These are phyloP conservation scores for Sarcophaga rosellei DNA, from an alignment of 2,888 invertebrate species.

Conservation along the genomic window DNA sequence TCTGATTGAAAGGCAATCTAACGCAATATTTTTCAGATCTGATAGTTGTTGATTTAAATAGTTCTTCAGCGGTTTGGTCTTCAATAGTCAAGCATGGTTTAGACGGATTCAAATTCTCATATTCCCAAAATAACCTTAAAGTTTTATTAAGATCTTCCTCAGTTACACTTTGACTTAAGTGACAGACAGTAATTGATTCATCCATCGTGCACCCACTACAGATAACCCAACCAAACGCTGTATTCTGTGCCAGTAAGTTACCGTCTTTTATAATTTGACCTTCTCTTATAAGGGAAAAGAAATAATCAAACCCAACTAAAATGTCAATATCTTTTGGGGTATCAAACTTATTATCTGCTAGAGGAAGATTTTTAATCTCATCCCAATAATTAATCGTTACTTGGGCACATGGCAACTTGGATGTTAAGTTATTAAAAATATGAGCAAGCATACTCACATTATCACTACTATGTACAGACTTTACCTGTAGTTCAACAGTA, in stretches of 20 bases:
- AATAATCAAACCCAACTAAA: conserved; percentile 37
- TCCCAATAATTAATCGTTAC: conserved; percentile 33
- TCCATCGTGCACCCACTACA: conserved; percentile 23
- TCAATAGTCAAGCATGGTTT: neutral
- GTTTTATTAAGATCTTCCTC: conserved; percentile 37
- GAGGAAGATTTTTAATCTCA: conserved; percentile 44
- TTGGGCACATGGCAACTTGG: conserved; percentile 22
- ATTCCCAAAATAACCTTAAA: conserved; percentile 2
- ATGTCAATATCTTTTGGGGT: conserved; percentile 39
- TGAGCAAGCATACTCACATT: conserved; percentile 18
- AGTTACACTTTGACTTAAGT: neutral
- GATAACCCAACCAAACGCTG: conserved; percentile 47
- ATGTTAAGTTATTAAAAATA: conserved; percentile 28
- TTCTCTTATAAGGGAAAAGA: conserved; percentile 31
- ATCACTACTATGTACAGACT: conserved; percentile 9
- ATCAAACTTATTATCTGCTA: conserved; percentile 47
- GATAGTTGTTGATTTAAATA: conserved; percentile 9
- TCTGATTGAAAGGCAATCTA: conserved; percentile 8
- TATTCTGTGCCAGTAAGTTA: conserved; percentile 34
- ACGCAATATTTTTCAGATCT: no score
- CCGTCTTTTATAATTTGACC: conserved; percentile 30
- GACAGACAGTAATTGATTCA: conserved; percentile 14
- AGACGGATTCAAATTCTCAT: neutral
- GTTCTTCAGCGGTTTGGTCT: conserved; percentile 35
- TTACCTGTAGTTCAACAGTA: conserved; percentile 4